Evolutionary conservation across 2,113 vertebrate genomes (phyloP), one percentile per base, ranked within the genome.

Genomic region (Argyrosomus japonicus): DNA sequence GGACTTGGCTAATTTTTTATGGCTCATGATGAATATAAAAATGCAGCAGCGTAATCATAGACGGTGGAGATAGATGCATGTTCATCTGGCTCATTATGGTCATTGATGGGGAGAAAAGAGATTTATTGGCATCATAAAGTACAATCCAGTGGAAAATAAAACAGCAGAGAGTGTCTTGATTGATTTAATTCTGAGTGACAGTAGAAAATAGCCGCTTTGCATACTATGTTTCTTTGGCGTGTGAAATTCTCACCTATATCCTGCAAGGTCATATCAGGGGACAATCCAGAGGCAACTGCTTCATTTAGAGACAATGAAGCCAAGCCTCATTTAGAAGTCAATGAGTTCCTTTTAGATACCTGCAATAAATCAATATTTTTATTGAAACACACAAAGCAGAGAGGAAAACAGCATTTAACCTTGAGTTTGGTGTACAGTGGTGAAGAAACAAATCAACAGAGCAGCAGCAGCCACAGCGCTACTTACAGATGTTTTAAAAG

Each of bases 401-500:
- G 60, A 48, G 25, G 36, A 68, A 14, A 68, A 36, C 50, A 27
- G 47, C 4, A 15, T 72, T 60, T 74, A 60, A 87, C 76, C 65
- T 79, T 84, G 65, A 68, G 53, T 58, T 32, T 29, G 60, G n/a
- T 25, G 19, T 10, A 2, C 25, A 47, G 45, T 5, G 4, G 45
- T 72, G 56, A 81, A 65, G 19, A 48, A 62, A 61, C 53, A 57
- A 68, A 69, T 61, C 48, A 68, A 56, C 27, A 29, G 50, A 71
- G 73, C 23, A 53, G 58, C 60, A 71, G 50, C 32, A 77, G 54
- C 29, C 47, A 29, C 32, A 57, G 61, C 68, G 78, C 71, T 65
- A 61, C 77, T 68, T 77, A 50, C 75, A 84, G 68, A 86, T 65
- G 27, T 75, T 65, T 64, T 78, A 25, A 84, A 79, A 88, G 81